Conservation (phyloP, 2,113 vertebrate species). For the Puffinus mauretanicus region DNA sequence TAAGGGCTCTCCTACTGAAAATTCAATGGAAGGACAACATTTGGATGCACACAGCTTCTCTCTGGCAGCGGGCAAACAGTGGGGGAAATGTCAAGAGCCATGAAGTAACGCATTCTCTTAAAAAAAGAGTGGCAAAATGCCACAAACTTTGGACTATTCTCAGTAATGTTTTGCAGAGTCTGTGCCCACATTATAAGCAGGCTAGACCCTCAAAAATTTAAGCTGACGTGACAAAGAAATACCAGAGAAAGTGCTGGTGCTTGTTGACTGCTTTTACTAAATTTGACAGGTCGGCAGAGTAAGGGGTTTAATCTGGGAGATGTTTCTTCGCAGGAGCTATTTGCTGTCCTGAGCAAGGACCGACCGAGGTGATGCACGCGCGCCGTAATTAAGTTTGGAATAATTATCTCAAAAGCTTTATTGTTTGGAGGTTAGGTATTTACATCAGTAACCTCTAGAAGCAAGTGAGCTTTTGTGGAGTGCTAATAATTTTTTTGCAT, state of each 20-base stretch:
- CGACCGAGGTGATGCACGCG: fast-evolving
- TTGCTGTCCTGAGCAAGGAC: background rate
- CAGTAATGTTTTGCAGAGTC: background rate
- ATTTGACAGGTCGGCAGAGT: too few species aligned
- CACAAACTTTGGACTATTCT: background rate
- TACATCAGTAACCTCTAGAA: background rate
- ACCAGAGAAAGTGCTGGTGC: background rate
- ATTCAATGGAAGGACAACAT: background rate
- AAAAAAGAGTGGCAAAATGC: background rate
- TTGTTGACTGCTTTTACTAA: background rate
- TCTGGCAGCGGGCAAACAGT: background rate
- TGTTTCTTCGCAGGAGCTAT: background rate
- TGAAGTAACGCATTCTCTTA: background rate
- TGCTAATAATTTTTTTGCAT: background rate
- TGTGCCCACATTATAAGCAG: background rate
- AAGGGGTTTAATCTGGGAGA: background rate
- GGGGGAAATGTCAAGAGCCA: background rate
- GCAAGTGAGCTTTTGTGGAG: background rate
- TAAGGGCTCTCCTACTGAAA: background rate
- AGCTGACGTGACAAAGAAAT: background rate
- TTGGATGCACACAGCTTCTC: background rate
- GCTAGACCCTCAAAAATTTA: background rate
- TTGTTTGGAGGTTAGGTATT: background rate
- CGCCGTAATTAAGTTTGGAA: fast-evolving
- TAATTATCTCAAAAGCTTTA: background rate